Evolutionary conservation across 1,140 invertebrate species (phyloP).

Genomic region (Drosophila kohkoa): DNA sequence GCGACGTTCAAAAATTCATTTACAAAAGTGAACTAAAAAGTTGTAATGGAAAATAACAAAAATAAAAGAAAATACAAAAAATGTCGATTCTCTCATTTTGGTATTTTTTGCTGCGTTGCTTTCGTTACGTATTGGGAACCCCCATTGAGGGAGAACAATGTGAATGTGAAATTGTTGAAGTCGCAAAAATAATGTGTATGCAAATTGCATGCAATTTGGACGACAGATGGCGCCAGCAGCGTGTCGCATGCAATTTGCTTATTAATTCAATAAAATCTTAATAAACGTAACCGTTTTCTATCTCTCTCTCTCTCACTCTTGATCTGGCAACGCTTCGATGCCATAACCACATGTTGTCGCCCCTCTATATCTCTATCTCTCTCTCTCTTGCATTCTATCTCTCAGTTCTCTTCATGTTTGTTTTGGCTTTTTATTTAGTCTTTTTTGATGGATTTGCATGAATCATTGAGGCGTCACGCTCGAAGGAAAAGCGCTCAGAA

Average conservation of each 20-base stretch:
- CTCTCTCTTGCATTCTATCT: constrained; percentile 7
- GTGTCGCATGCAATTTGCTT: constrained; percentile 81
- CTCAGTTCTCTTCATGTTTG: constrained; percentile 1
- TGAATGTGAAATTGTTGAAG: constrained; percentile 1
- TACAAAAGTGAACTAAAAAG: background rate
- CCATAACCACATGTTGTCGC: constrained; percentile 68
- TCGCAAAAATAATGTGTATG: constrained; percentile 36
- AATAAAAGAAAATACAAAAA: background rate
- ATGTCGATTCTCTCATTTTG: background rate
- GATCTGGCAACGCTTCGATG: constrained; percentile 12
- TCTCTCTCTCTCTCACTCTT: background rate
- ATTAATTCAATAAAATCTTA: constrained; percentile 78
- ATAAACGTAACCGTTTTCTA: constrained; percentile 57
- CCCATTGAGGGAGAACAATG: constrained; percentile 57
- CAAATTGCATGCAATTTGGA: constrained; percentile 59
- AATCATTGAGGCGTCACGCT: constrained; percentile 82
- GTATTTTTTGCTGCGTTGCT: background rate
- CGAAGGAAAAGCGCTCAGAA: constrained; percentile 73
- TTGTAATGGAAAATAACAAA: constrained; percentile 12
- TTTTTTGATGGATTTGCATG: constrained; percentile 79
- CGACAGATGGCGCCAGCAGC: constrained; percentile 77
- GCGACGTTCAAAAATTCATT: constrained; percentile 32
- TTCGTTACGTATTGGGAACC: constrained; percentile 36
- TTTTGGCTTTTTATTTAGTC: background rate
- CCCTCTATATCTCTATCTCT: background rate